Evolutionary conservation across 1,140 invertebrate species (phyloP), one percentile per base, ranked within the genome.

Genomic region (Nephila pilipes): DNA sequence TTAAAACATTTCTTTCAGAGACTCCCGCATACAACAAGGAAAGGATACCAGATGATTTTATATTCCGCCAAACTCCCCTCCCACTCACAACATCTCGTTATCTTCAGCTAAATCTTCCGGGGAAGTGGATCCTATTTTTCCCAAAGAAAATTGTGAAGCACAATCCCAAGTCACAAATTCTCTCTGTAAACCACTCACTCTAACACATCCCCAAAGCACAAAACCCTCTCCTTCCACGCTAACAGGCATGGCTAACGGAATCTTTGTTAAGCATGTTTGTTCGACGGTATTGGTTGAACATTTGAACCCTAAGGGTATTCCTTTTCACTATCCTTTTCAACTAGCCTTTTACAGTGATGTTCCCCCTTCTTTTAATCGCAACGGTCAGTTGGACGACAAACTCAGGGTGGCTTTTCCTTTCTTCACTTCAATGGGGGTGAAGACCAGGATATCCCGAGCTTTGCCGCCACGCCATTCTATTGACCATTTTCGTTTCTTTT

Each of bases 311-410:
- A 29, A 38, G 60, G 80, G 90, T 22, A 63, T 83, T 83, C 79
- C 22, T 90, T 90, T 90, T 90, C 75, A 90, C 75, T 90, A 75
- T 90, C 29, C 55, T 90, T 60, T 90, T 83, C 75, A 90, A 25
- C 36, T 29, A 14, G 38, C n/a, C 25, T 89, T 89, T 55, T 75
- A 18, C 60, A 60, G 46, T 16, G 32, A 38, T 81, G n/a, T 25
- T 75, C n/a, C 22, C 83, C 57, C 55, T 58, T 75, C 25, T 63
- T 81, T 60, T 90, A 90, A 90, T 90, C 88, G 88, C 54, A 90
- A 81, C 75, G 88, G 88, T 90, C 88, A 90, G 75, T 90, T 79
- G 87, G 80, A 90, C 87, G 65, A 90, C 87, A 90, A 90, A 90
- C 69, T 79, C 32, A 22, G 54, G 88, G 54, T 81, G 75, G 88